Base-by-base conservation (phyloP, 2,888 invertebrate species). In the Stratiomys singularior region DNA sequence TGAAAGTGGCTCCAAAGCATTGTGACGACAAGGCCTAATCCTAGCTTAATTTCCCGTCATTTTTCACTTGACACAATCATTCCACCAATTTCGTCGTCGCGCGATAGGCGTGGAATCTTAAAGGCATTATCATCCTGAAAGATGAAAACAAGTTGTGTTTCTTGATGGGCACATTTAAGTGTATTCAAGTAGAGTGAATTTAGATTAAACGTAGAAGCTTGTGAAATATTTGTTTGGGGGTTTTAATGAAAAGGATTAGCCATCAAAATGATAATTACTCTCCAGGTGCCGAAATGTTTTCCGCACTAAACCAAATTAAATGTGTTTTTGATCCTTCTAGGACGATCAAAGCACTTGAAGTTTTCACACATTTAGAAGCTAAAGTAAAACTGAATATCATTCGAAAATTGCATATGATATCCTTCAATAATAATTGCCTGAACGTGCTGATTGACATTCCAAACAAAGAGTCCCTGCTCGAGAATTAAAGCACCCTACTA, bases 31-130 rank as follows among this genome's bases (percentile, higher is more conserved):
- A 13, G 5, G 60, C 37, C 74, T 60, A 37, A 74, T 25, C 58
- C 37, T 27, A 60, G 37, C 74, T 58, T 37, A 74, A 74, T 74
- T 37, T 60, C 3, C 74, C 21, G 58, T 30, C 58, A 60, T 74
- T 74, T 74, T 74, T 60, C 74, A 74, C 60, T 74, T 74, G 74
- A 74, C 74, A 74, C 37, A 60, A 74, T 60, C 58, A 60, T 47
- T 37, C 60, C 25, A 60, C 9, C n/a, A 13, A 52, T 52, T 13
- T 72, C 30, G 44, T 28, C 21, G 64, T 5, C 37, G 66, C 47
- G 11, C 66, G 69, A 25, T 0, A 11, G 47, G 47, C 18, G 46
- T 18, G 25, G 11, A 13, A 47, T 44, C 44, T 58, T 74, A 28
- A 21, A 74, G 60, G 7, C 21, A 5, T 74, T 60, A 60, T 74